Percentiles rank a stretch among this genome's conserved stretches.
phyloP scores from a whole-genome alignment of 1,140 invertebrate genomes.

The Brachionus calyciflorus region DNA sequence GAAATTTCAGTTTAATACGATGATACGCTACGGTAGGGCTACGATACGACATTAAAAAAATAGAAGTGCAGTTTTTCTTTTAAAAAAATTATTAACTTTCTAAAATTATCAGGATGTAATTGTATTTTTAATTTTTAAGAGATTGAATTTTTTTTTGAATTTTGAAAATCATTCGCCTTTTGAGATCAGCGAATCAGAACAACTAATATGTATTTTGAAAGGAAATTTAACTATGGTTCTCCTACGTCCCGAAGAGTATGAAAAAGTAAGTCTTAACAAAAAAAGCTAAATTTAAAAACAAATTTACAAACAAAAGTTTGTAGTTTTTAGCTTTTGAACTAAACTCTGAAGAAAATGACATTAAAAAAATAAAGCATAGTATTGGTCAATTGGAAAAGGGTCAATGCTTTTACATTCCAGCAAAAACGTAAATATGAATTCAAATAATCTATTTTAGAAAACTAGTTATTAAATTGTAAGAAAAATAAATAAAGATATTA shows the following conservation, averaged over 20 bases:
- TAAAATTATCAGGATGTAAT: too few relatives aligned
- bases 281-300: neutral
- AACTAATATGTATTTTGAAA: neutral
- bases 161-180: conserved; percentile 12
- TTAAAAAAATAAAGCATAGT: conserved; percentile 3
- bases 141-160: conserved; percentile 9
- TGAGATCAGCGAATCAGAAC: neutral
- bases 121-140: too few relatives aligned
- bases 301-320: too few relatives aligned
- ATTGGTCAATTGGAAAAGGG: neutral
- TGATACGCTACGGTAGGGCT: too few relatives aligned
- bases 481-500: neutral
- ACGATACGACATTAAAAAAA: too few relatives aligned
- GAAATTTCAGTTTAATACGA: too few relatives aligned
- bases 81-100: too few relatives aligned
- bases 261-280: neutral
- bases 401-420: conserved; percentile 11
- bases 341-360: neutral
- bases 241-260: neutral
- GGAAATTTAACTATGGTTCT: conserved; percentile 9
- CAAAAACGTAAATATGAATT: neutral
- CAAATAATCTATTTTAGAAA: too few relatives aligned
- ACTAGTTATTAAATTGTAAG: neutral
- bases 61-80: too few relatives aligned
- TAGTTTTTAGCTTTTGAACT: neutral